Evolutionary conservation across 1,140 invertebrate species (phyloP).

Genomic region (Drosophila prosaltans): DNA sequence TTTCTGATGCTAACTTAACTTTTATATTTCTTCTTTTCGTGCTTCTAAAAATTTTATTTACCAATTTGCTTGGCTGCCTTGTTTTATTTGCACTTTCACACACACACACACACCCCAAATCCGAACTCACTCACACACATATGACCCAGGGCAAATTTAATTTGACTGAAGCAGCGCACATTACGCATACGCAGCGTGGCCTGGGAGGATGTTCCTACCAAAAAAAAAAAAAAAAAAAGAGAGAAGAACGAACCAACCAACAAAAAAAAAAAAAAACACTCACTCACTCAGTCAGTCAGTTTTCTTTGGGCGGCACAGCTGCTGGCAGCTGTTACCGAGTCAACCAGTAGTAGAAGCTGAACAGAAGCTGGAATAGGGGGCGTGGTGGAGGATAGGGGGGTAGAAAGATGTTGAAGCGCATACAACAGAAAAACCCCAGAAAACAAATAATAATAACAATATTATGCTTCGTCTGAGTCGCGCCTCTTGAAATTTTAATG

Average conservation of each 20-base stretch:
- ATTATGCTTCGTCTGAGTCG: conserved; percentile 65
- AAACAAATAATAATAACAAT: conserved; percentile 68
- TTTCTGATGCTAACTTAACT: conserved; percentile 51
- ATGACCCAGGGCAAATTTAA: conserved; percentile 68
- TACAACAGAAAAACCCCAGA: conserved; percentile 18
- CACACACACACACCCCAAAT: conserved; percentile 32
- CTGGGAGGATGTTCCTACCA: not conserved
- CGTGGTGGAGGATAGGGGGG: not conserved
- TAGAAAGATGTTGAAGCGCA: not conserved
- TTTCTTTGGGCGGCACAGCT: conserved; percentile 41
- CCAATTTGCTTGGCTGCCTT: conserved; percentile 56
- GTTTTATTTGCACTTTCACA: conserved; percentile 13
- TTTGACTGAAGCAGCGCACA: conserved; percentile 60
- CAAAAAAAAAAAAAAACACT: not conserved
- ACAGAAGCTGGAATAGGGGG: not conserved
- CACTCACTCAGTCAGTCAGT: conserved; percentile 20
- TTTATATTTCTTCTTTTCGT: conserved; percentile 54
- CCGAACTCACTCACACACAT: conserved; percentile 18
- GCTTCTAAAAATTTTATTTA: conserved; percentile 68
- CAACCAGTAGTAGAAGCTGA: conserved; percentile 11
- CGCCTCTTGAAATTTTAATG: conserved; percentile 72
- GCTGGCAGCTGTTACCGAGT: conserved; percentile 58
- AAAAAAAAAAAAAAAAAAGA: conserved; percentile 1
- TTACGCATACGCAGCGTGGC: conserved; percentile 64
- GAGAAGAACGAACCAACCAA: not conserved